Evolutionary conservation across 2,797 vertebrate species (phyloP).

Genomic region (Mastacembelus armatus): DNA sequence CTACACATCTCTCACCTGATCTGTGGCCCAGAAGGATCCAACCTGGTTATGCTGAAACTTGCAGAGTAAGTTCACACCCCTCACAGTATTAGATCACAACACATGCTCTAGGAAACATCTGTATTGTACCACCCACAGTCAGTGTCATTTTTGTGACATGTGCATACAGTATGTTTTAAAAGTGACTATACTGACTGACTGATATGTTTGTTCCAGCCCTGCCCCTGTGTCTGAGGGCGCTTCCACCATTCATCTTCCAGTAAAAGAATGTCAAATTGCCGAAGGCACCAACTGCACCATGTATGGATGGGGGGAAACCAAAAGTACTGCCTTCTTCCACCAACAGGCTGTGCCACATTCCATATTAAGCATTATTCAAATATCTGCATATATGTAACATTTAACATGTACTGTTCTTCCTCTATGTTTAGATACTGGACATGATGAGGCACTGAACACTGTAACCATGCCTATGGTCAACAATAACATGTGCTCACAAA

Average conservation of each 20-base stretch:
- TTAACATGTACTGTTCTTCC: background rate
- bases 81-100: background rate
- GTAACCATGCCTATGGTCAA: slow-evolving; percentile 91
- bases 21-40: slow-evolving; percentile 93
- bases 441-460: slow-evolving; percentile 89
- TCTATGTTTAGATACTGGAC: slow-evolving; percentile 82
- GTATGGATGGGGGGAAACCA: slow-evolving; percentile 98
- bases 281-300: slow-evolving; percentile 93
- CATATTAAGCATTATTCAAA: background rate
- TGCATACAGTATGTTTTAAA: background rate
- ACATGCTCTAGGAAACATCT: background rate
- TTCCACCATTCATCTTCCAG: slow-evolving; percentile 91
- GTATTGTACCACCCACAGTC: background rate
- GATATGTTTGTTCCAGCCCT: slow-evolving; percentile 66
- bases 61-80: slow-evolving; percentile 82
- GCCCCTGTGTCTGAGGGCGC: slow-evolving; percentile 86
- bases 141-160: background rate
- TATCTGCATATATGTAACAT: background rate
- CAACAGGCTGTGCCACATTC: slow-evolving; percentile 5
- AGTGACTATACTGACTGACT: background rate
- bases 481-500: slow-evolving; percentile 90
- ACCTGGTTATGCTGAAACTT: slow-evolving; percentile 93
- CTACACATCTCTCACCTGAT: slow-evolving; percentile 91
- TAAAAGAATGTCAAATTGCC: slow-evolving; percentile 92
- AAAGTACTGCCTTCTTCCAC: slow-evolving; percentile 86